Percentiles rank a stretch among this genome's conserved stretches.
These are phyloP conservation scores for Epistrophe eligans DNA, from an alignment of 2,888 invertebrate species.

Conservation along the genomic window DNA sequence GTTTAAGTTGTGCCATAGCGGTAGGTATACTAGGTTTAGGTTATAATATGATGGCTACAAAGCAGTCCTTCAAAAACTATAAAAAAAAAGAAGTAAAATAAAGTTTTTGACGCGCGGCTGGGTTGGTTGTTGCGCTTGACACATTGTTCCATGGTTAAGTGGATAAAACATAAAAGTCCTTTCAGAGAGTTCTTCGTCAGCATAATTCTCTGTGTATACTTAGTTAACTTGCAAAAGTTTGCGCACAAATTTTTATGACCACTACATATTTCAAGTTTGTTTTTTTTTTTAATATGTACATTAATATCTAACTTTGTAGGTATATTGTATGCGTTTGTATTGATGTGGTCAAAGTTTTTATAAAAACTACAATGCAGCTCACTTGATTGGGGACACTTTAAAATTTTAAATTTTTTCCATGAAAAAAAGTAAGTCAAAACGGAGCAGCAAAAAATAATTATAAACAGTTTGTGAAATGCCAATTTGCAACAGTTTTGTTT, in stretches of 20 bases:
- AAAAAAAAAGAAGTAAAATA: background rate
- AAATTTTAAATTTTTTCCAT: background rate
- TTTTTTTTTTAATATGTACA: background rate
- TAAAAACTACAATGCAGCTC: background rate
- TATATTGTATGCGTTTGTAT: background rate
- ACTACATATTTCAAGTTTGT: slow-evolving; percentile 3
- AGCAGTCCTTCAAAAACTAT: slow-evolving; percentile 10
- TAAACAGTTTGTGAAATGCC: no score
- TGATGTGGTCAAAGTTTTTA: background rate
- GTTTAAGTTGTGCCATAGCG: background rate
- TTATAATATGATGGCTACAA: background rate
- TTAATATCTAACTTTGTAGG: background rate
- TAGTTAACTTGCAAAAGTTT: slow-evolving; percentile 3
- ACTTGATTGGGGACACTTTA: background rate
- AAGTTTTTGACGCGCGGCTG: slow-evolving; percentile 30
- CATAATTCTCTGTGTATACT: background rate
- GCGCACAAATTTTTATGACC: slow-evolving; percentile 16
- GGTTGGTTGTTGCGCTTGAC: slow-evolving; percentile 34
- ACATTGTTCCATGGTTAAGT: slow-evolving; percentile 16
- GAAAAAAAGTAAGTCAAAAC: no score
- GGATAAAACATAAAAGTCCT: slow-evolving; percentile 9
- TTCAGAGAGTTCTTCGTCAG: slow-evolving; percentile 11
- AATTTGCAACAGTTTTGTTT: no score
- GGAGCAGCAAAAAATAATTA: no score
- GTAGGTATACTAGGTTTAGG: no score